Percentiles rank a stretch among this genome's conserved stretches.
These are phyloP conservation scores for Salvelinus namaycush DNA, from an alignment of 2,113 vertebrate species.

Conservation along the genomic window DNA sequence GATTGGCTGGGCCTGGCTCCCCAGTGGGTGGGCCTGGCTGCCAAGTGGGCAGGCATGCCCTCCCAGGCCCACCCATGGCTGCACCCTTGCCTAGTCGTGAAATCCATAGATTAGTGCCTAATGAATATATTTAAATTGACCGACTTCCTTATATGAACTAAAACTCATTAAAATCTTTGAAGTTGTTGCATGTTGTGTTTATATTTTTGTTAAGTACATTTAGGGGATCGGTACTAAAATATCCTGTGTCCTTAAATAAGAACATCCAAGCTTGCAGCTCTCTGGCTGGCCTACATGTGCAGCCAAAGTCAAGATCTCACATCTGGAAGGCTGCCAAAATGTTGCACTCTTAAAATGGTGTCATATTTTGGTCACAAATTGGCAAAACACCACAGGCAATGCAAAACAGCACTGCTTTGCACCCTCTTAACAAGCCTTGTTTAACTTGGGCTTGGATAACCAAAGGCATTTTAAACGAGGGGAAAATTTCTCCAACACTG, in stretches of 20 bases:
- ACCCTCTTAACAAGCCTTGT: neutral
- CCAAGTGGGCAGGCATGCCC: too few relatives aligned
- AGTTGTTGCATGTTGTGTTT: too few relatives aligned
- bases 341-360: neutral
- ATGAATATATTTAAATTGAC: too few relatives aligned
- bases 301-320: neutral
- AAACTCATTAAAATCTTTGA: too few relatives aligned
- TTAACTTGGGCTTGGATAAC: neutral
- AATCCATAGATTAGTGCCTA: too few relatives aligned
- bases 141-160: too few relatives aligned
- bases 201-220: neutral
- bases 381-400: neutral
- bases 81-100: too few relatives aligned
- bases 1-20: too few relatives aligned
- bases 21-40: too few relatives aligned
- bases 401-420: neutral
- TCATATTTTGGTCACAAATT: neutral
- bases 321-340: neutral
- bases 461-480: neutral
- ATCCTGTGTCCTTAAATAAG: neutral
- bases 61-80: too few relatives aligned
- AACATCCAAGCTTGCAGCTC: slow-evolving; percentile 4
- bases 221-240: slow-evolving; percentile 8
- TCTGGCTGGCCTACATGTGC: too few relatives aligned
- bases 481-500: neutral